Evolutionary conservation across 2,113 vertebrate genomes (phyloP).

Genomic region (Conger conger): DNA sequence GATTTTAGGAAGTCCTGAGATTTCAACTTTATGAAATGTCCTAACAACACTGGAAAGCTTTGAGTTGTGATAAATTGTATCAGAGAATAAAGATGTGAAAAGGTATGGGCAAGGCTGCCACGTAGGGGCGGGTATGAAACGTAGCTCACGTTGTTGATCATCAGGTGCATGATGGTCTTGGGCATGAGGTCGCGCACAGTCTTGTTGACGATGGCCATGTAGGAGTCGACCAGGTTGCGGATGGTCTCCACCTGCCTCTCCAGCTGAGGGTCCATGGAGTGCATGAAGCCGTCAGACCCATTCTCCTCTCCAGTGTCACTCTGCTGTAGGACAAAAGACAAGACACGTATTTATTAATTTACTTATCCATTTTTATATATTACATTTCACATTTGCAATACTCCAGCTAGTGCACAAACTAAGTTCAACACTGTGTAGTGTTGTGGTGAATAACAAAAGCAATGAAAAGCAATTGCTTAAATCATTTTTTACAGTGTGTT

Average conservation of each 20-base stretch:
- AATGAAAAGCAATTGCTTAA: too few relatives aligned
- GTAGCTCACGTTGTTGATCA: slow-evolving; percentile 88
- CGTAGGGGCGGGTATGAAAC: neutral
- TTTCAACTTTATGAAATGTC: too few relatives aligned
- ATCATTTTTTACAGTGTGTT: too few relatives aligned
- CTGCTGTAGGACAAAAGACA: slow-evolving; percentile 46
- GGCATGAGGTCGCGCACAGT: slow-evolving; percentile 94
- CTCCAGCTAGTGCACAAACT: too few relatives aligned
- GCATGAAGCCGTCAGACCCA: slow-evolving; percentile 85
- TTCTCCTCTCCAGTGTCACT: slow-evolving; percentile 80
- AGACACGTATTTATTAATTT: neutral
- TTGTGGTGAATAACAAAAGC: too few relatives aligned
- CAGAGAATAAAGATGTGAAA: neutral
- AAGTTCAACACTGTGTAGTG: too few relatives aligned
- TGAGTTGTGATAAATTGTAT: too few relatives aligned
- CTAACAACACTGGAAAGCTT: too few relatives aligned
- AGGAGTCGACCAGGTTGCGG: slow-evolving; percentile 93
- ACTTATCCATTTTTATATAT: neutral
- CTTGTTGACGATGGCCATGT: slow-evolving; percentile 94
- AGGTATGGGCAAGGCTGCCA: slow-evolving; percentile 9
- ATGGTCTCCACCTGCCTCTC: slow-evolving; percentile 97
- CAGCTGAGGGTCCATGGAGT: slow-evolving; percentile 95
- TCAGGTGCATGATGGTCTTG: slow-evolving; percentile 97
- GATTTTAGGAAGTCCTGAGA: neutral
- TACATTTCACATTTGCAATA: neutral